phyloP scores from a whole-genome alignment of 2,113 vertebrate species.

The Morone saxatilis region DNA sequence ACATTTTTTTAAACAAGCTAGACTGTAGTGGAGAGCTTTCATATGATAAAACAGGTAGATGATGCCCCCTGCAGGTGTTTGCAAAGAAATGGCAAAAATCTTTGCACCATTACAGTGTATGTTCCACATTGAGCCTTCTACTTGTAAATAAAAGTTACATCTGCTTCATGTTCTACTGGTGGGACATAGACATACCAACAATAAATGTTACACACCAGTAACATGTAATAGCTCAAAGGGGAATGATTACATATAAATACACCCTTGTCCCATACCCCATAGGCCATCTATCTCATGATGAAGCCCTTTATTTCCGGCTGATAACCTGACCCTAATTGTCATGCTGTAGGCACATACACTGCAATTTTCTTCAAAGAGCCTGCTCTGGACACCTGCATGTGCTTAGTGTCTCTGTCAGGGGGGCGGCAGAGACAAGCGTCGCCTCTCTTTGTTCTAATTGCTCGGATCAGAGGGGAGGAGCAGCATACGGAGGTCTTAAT shows the following conservation, averaged over 20 bases:
- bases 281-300: conserved; percentile 54
- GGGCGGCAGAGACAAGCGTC: conserved; percentile 33
- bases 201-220: conserved; percentile 34
- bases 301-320: conserved; percentile 83
- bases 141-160: conserved; percentile 7
- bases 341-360: conserved; percentile 73
- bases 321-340: conserved; percentile 80
- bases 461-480: conserved; percentile 55
- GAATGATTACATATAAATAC: conserved; percentile 67
- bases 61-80: conserved; percentile 52
- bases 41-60: conserved; percentile 14
- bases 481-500: conserved; percentile 58
- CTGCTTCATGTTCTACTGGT: not conserved
- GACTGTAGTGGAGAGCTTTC: not conserved
- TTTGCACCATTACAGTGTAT: not conserved
- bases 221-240: conserved; percentile 34
- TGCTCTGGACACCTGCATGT: conserved; percentile 82
- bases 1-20: not conserved
- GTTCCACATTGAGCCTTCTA: conserved; percentile 1
- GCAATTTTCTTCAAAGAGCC: conserved; percentile 80
- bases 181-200: conserved; percentile 18
- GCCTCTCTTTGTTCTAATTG: conserved; percentile 68
- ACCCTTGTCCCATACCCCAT: conserved; percentile 35
- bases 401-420: conserved; percentile 79
- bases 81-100: conserved; percentile 8